phyloP scores from a whole-genome alignment of 2,797 vertebrate species.

The Pelodytes ibericus region DNA sequence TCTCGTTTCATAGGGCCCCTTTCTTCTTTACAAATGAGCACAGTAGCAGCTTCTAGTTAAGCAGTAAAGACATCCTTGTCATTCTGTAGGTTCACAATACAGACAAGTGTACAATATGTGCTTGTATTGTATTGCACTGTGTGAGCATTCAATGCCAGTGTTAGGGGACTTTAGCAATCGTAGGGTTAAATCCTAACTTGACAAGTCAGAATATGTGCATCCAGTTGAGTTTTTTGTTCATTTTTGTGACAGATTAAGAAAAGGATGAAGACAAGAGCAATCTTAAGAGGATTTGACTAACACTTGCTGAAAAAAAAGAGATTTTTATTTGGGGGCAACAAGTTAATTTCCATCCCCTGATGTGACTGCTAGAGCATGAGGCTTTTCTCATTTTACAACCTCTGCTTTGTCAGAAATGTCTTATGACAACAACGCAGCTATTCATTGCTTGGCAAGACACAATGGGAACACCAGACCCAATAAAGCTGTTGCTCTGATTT shows the following conservation, averaged over 20 bases:
- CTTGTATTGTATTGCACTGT: too few relatives aligned
- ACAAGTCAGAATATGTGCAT: background rate
- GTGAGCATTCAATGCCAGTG: too few relatives aligned
- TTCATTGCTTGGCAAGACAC: conserved; percentile 25
- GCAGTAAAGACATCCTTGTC: too few relatives aligned
- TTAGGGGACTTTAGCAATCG: background rate
- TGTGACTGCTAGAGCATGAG: conserved; percentile 42
- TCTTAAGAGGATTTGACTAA: conserved; percentile 41
- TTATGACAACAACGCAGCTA: conserved; percentile 36
- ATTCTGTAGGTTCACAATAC: too few relatives aligned
- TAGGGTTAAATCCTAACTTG: background rate
- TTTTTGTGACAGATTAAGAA: background rate
- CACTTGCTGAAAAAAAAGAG: conserved; percentile 21
- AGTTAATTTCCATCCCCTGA: conserved; percentile 44
- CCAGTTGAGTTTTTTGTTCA: background rate
- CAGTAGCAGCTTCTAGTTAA: too few relatives aligned
- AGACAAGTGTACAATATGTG: too few relatives aligned
- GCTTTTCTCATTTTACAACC: conserved; percentile 46
- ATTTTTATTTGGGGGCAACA: conserved; percentile 39
- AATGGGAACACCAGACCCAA: conserved; percentile 25
- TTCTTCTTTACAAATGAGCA: too few relatives aligned
- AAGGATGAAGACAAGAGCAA: background rate
- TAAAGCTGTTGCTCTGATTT: conserved; percentile 49
- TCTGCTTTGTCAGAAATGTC: conserved; percentile 38
- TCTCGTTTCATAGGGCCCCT: too few relatives aligned